Base-by-base conservation (phyloP, 2,888 invertebrate species). In the Eupithecia subfuscata region DNA sequence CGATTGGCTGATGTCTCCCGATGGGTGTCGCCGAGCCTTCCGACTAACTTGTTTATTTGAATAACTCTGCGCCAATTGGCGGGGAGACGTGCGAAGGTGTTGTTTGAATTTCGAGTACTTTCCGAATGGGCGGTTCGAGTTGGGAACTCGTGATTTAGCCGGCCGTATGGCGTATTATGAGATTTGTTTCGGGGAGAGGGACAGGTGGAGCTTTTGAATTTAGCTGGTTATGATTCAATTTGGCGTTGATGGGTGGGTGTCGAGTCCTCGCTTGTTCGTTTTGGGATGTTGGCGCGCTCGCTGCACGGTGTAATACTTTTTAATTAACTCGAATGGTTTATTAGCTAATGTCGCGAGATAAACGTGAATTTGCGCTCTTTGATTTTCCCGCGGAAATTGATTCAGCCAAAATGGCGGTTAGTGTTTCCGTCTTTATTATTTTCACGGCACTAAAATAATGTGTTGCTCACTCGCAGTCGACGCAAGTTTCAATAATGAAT, bases 311-410 rank as follows among this genome's bases (percentile, higher is more conserved):
- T 87, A 89, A 90, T 89, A 89, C 89, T 92, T 92, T 92, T 94
- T 93, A 94, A 95, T 94, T 94, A 93, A 90, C 92, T 93, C 91
- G 89, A 90, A 95, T 94, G 94, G 94, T 95, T 95, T 95, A 95
- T 95, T 95, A 92, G 90, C 88, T 89, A 93, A 91, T 92, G 89
- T 90, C 87, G 88, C 87, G 88, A 89, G 89, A 89, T 91, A 91
- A 90, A 88, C 86, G 85, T 82, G 83, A 74, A 82, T 85, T 87
- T 22, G 64, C 52, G 70, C 68, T 64, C 88, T 88, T 88, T 88
- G 87, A 80, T 86, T 56, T 88, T 88, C 86, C 82, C 83, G 84
- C 85, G 85, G 87, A 86, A 88, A 89, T 88, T 86, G 85, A 85
- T 87, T 84, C 82, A 77, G 81, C 81, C 85, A 85, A 86, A 86